Base-by-base conservation (phyloP, 2,797 vertebrate species). In the Enteromius fasciolatus region DNA sequence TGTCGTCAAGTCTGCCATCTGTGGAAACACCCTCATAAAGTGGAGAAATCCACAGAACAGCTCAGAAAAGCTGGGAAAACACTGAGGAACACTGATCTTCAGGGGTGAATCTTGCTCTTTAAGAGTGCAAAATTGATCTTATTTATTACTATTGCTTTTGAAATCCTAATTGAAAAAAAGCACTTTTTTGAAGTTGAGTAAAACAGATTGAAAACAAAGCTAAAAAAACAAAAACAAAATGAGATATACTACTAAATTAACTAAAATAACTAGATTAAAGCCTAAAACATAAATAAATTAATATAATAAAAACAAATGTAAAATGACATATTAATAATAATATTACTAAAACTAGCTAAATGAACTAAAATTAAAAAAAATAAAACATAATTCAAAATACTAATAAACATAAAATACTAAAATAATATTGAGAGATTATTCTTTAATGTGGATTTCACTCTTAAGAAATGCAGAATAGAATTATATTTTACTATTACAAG, bases 1-100 rank as follows among this genome's bases (percentile, higher is more conserved):
- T 41, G 66, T 70, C 33, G 14, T 79, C 64, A 68, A 68, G 28
- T 48, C 44, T 67, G 63, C 63, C 61, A 52, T 78, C 76, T 67
- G 63, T 67, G 61, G 63, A 67, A 78, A 78, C 44, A 50, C 63
- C 63, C 76, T 67, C 31, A 52, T 78, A 67, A 67, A 78, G 46
- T 3, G 0, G 17, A 48, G 76, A 78, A 67, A 39, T 17, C 5
- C 12, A 25, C 52, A 17, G 20, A 15, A 25, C n/a, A 0, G 14
- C 52, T 57, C 20, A 1, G 7, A 7, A 72, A 11, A 25, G 2
- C n/a, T 72, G 25, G 44, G 46, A 72, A 44, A 57, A 57, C 73
- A 4, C 39, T 28, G 15, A 69, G 36, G 36, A 31, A 44, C 39
- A 41, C 41, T 41, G 41, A 41, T 41, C 41, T 39, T 23, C 72